Base-by-base conservation (phyloP, 2,113 vertebrate genomes). In the Labeo catla region DNA sequence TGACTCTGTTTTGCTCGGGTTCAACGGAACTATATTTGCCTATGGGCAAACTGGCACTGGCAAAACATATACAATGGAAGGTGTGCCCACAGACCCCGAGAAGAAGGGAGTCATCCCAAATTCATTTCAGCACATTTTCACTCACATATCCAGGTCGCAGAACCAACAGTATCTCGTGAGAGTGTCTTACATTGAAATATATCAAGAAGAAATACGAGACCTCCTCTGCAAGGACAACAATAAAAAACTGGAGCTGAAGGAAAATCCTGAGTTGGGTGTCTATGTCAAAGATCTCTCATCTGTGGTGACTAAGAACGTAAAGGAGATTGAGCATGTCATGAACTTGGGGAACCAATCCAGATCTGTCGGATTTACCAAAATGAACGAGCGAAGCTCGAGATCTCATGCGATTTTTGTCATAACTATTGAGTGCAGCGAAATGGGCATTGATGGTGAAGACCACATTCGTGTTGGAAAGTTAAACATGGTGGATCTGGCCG, bases 141-240 rank as follows among this genome's bases (percentile, higher is more conserved):
- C 97, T 1, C 96, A 98, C 73, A 99, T 99, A 93, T 98, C 98
- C 47, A 96, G 98, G 84, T 98, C 96, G 59, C 97, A 98, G 94
- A 97, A 98, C 92, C 97, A 98, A 92, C 97, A 98, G 90, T 99
- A 97, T 92, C 93, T 99, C 92, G 98, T 99, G 81, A 94, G 98
- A 91, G 98, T 97, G n/a, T 99, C 98, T 0, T 99, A 99, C 90
- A 92, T 99, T 87, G 98, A 99, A 94, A 99, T 99, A 92, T 99
- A 99, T 92, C 97, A 98, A 92, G 98, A 99, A 94, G 97, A 99
- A 88, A 96, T 99, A 88, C 88, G 97, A 72, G 98, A 99, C 72
- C 96, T 99, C 23, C 93, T 99, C 50, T 96, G 96, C 90, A 98
- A 97, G 89, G 96, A 99, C 90, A 97, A 97, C 83, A 96, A 91